Percentiles rank a stretch among this genome's conserved stretches.
phyloP scores from a whole-genome alignment of 1,140 invertebrate species.

The Eriocheir sinensis region DNA sequence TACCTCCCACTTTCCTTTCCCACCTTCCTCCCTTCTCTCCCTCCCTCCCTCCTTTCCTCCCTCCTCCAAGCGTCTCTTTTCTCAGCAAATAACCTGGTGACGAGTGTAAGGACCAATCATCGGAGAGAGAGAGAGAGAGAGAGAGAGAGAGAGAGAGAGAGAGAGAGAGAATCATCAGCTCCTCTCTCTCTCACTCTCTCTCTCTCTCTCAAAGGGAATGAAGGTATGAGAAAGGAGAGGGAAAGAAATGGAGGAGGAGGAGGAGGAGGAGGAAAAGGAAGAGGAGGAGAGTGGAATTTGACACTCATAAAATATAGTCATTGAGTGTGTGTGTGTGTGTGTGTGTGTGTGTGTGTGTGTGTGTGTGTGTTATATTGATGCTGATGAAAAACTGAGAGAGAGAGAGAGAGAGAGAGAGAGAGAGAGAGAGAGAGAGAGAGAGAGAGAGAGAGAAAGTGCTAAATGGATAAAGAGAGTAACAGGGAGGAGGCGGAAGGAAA shows the following conservation, averaged over 20 bases:
- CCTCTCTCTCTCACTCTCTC: too few relatives aligned
- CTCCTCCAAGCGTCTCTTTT: background rate
- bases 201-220: too few relatives aligned
- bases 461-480: too few relatives aligned
- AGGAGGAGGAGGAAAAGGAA: too few relatives aligned
- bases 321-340: too few relatives aligned
- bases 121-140: background rate
- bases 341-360: too few relatives aligned
- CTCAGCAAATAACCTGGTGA: conserved; percentile 30
- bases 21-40: background rate
- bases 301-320: too few relatives aligned
- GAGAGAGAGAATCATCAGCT: background rate
- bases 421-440: background rate
- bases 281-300: too few relatives aligned
- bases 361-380: too few relatives aligned
- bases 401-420: background rate
- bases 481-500: background rate
- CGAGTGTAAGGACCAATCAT: conserved; percentile 9
- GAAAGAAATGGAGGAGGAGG: background rate
- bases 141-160: background rate
- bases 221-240: too few relatives aligned
- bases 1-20: background rate
- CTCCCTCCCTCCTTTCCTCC: background rate
- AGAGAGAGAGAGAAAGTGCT: background rate
- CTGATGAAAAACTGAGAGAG: background rate